Evolutionary conservation across 2,113 vertebrate species (phyloP).

Genomic region (Ammospiza nelsoni): DNA sequence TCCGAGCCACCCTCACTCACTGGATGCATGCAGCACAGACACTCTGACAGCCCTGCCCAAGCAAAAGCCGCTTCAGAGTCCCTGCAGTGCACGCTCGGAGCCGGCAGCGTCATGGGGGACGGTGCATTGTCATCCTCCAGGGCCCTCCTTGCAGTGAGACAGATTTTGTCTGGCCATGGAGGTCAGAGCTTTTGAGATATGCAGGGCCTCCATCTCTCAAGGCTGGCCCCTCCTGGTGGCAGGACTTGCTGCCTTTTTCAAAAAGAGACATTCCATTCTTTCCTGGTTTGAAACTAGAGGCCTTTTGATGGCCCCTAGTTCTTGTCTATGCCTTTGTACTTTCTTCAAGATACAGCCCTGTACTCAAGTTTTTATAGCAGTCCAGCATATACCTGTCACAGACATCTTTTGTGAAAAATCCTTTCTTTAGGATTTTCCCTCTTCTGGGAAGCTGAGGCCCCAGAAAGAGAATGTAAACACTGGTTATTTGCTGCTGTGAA

Average conservation of each 20-base stretch:
- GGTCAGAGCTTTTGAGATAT: background rate
- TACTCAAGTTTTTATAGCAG: background rate
- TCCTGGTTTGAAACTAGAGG: background rate
- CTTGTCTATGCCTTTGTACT: background rate
- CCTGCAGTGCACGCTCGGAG: background rate
- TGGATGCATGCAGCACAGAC: accelerated
- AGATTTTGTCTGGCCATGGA: background rate
- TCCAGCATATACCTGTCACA: background rate
- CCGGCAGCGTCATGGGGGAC: background rate
- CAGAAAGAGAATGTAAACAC: too few species aligned
- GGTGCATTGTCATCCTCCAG: background rate
- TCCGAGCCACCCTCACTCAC: background rate
- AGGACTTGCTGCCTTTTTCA: background rate
- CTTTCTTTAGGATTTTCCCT: too few species aligned
- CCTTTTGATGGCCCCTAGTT: background rate
- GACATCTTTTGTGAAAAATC: too few species aligned
- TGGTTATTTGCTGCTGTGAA: too few species aligned
- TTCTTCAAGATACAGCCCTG: background rate
- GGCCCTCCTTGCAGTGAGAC: background rate
- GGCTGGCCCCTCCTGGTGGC: background rate
- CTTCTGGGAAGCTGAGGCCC: too few species aligned
- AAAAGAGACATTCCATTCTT: background rate
- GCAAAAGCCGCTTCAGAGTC: accelerated
- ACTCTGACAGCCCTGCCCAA: background rate
- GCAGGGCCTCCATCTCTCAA: background rate